Evolutionary conservation across 2,888 invertebrate species (phyloP).

Genomic region (Anticlea derivata): DNA sequence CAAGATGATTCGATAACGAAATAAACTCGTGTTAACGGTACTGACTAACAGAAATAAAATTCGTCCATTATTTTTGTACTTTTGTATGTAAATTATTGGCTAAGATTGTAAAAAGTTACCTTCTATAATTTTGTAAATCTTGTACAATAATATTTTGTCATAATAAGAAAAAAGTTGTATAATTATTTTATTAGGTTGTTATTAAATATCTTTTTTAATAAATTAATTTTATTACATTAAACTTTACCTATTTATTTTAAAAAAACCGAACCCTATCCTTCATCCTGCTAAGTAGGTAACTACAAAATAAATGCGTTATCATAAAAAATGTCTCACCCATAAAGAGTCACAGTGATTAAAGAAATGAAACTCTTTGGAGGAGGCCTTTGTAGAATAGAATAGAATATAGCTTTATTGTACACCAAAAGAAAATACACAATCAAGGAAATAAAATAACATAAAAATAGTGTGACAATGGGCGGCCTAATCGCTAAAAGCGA

Average conservation of each 20-base stretch:
- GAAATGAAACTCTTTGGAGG: no score
- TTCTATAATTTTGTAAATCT: constrained; percentile 62
- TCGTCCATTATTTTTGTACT: constrained; percentile 44
- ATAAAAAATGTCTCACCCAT: no score
- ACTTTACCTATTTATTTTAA: constrained; percentile 1
- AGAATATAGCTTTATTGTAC: no score
- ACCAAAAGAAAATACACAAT: no score
- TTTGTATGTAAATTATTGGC: constrained; percentile 56
- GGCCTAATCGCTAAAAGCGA: no score
- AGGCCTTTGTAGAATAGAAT: no score
- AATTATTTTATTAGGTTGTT: constrained; percentile 58
- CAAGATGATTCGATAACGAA: constrained; percentile 6
- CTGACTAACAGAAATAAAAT: constrained; percentile 35
- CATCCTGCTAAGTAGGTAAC: no score
- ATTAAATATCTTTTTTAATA: constrained; percentile 68
- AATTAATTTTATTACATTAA: constrained; percentile 64
- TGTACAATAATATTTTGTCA: constrained; percentile 55
- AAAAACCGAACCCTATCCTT: constrained; percentile 4
- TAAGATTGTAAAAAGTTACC: constrained; percentile 67
- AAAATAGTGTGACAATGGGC: no score
- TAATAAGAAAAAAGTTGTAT: constrained; percentile 53
- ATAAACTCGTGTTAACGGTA: constrained; percentile 11
- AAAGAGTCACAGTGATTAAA: no score
- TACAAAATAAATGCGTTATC: no score
- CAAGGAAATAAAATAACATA: no score